These are phyloP conservation scores for Raja brachyura DNA, from an alignment of 2,113 vertebrate species.

Conservation along the genomic window DNA sequence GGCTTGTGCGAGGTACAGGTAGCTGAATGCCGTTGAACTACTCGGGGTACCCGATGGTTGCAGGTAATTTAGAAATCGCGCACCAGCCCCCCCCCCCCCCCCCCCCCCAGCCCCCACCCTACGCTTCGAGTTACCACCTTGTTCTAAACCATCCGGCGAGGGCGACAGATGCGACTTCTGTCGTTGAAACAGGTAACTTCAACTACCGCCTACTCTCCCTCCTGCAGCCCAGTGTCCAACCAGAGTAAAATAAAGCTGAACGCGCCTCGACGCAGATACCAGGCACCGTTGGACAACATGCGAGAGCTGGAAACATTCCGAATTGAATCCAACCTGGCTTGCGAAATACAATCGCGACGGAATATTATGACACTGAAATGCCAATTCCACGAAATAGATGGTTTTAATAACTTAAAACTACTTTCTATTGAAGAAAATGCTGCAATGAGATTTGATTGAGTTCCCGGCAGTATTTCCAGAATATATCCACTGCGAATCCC, in stretches of 20 bases:
- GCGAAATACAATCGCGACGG: background rate
- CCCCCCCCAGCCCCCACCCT: background rate
- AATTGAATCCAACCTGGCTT: background rate
- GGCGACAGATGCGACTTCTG: background rate
- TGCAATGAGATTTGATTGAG: background rate
- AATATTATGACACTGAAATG: background rate
- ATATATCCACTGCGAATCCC: background rate
- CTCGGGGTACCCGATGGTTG: background rate
- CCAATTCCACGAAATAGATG: background rate
- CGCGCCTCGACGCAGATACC: background rate
- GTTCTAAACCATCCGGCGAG: background rate
- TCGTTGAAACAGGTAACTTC: background rate
- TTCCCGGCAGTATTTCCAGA: background rate
- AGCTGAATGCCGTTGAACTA: background rate
- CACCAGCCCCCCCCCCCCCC: conserved; percentile 3
- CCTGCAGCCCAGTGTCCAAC: background rate
- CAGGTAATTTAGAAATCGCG: background rate
- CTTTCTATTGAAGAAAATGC: background rate
- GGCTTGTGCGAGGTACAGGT: too few relatives aligned
- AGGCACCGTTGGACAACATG: background rate
- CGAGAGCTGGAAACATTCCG: too few relatives aligned
- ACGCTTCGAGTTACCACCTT: background rate
- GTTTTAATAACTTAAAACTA: background rate
- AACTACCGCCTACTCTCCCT: background rate
- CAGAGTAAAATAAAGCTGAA: background rate